These are phyloP conservation scores for Caenorhabditis angaria DNA, from an alignment of 2,888 invertebrate species.

Conservation along the genomic window DNA sequence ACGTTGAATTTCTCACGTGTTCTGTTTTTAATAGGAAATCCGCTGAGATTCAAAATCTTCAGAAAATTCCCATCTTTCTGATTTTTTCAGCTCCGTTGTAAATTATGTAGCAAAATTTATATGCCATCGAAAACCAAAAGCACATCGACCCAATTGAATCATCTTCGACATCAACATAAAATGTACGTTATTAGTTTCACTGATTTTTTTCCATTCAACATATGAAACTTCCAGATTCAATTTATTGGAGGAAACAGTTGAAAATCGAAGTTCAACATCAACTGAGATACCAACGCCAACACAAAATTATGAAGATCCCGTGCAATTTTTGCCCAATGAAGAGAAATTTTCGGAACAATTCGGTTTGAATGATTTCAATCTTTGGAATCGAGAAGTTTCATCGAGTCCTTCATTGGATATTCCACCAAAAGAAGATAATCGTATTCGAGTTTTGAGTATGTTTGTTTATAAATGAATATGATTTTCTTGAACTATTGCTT, in stretches of 20 bases:
- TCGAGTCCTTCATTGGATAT: neutral
- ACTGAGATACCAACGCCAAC: neutral
- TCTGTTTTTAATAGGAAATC: no score
- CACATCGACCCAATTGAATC: neutral
- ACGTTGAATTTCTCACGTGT: no score
- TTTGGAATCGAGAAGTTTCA: neutral
- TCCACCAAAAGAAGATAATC: neutral
- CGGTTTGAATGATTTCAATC: neutral
- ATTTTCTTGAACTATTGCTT: neutral
- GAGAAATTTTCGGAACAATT: neutral
- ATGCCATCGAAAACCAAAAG: neutral
- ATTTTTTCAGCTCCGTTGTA: neutral
- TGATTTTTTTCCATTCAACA: neutral
- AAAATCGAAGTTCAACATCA: neutral
- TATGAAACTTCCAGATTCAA: no score
- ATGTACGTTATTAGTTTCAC: neutral
- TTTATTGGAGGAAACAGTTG: neutral
- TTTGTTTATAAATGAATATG: no score
- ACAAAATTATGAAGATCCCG: neutral
- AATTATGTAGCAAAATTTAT: neutral
- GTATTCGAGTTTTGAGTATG: neutral
- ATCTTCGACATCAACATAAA: neutral
- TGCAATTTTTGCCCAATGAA: neutral
- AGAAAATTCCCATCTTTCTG: no score
- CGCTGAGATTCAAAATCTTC: no score